phyloP scores from a whole-genome alignment of 2,888 invertebrate genomes.

The Blera fallax region DNA sequence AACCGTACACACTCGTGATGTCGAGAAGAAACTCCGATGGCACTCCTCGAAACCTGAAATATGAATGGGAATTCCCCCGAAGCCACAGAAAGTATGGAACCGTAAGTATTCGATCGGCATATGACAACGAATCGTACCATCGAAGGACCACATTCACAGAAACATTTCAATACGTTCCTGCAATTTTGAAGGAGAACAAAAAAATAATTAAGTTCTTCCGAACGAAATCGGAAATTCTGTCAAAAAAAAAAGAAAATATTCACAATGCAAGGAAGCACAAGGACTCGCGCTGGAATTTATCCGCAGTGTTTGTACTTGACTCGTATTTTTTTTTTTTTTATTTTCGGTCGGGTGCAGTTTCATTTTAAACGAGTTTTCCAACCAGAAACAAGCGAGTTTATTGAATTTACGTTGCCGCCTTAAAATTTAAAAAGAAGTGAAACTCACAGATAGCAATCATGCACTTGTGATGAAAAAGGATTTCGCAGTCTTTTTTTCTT shows the following conservation, averaged over 20 bases:
- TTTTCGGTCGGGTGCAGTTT: neutral
- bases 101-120: neutral
- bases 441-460: constrained; percentile 4
- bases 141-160: constrained; percentile 13
- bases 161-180: constrained; percentile 34
- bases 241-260: neutral
- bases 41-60: constrained; percentile 29
- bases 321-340: neutral
- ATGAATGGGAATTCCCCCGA: constrained; percentile 34
- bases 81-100: constrained; percentile 2
- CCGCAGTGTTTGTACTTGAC: neutral
- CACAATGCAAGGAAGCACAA: constrained; percentile 5
- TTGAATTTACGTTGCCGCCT: constrained; percentile 7
- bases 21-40: neutral
- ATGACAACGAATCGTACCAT: constrained; percentile 1
- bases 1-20: neutral
- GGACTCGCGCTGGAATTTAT: neutral
- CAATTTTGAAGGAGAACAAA: neutral
- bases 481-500: neutral
- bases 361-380: neutral
- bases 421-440: neutral
- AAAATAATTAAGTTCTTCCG: neutral
- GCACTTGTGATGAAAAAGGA: constrained; percentile 1
- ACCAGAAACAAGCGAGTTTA: neutral
- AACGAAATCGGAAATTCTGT: neutral